Conservation (phyloP, 1,140 invertebrate genomes). For the Gonioctena quinquepunctata region DNA sequence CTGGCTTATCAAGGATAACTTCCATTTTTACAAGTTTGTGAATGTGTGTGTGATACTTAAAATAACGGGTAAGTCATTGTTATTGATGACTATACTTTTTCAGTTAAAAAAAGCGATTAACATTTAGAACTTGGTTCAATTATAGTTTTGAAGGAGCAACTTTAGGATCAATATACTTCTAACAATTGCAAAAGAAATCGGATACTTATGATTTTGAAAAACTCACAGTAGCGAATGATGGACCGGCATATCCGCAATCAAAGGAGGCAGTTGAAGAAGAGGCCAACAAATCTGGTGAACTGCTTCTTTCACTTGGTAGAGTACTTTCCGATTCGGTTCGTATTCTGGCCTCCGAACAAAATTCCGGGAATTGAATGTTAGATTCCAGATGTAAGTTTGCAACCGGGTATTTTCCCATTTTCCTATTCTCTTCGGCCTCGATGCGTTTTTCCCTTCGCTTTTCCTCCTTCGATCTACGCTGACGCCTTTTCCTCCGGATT, state of each 20-base stretch:
- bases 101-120: too few relatives aligned
- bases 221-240: conserved; percentile 66
- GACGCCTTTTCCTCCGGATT: conserved; percentile 64
- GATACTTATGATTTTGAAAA: neutral
- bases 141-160: too few relatives aligned
- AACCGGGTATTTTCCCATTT: conserved; percentile 66
- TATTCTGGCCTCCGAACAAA: conserved; percentile 18
- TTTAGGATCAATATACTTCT: too few relatives aligned
- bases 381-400: conserved; percentile 66
- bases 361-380: conserved; percentile 64
- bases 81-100: too few relatives aligned
- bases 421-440: conserved; percentile 70
- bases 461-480: conserved; percentile 70
- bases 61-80: too few relatives aligned
- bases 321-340: conserved; percentile 35
- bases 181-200: too few relatives aligned
- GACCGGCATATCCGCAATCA: conserved; percentile 46
- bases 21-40: too few relatives aligned
- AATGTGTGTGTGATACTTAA: too few relatives aligned
- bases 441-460: conserved; percentile 71
- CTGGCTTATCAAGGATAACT: too few relatives aligned
- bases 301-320: conserved; percentile 30
- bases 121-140: too few relatives aligned
- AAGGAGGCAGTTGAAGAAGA: conserved; percentile 43
- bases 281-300: conserved; percentile 21